These are phyloP conservation scores for Parotocinclus haroldoi DNA, from an alignment of 2,797 vertebrate genomes.

Conservation along the genomic window DNA sequence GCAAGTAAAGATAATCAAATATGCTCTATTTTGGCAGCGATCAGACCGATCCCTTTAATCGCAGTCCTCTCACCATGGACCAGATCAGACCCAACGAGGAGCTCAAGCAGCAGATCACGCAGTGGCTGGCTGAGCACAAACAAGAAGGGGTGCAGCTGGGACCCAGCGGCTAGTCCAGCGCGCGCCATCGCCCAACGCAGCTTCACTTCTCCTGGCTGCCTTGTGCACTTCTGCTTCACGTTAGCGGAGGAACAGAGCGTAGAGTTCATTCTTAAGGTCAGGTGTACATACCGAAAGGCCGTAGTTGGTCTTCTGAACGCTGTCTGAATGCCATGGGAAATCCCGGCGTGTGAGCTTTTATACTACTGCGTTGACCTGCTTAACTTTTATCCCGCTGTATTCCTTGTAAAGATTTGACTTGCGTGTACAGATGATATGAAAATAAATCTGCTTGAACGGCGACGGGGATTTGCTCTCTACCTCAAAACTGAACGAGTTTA, in stretches of 20 bases:
- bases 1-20: too few relatives aligned
- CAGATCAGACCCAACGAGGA: slow-evolving; percentile 96
- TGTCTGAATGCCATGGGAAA: neutral
- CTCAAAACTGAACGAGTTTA: too few relatives aligned
- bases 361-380: slow-evolving; percentile 13
- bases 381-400: slow-evolving; percentile 28
- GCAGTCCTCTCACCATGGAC: slow-evolving; percentile 98
- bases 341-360: slow-evolving; percentile 17
- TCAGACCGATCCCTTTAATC: slow-evolving; percentile 98
- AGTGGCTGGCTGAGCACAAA: slow-evolving; percentile 90
- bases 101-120: slow-evolving; percentile 90
- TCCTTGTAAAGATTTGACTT: slow-evolving; percentile 27
- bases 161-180: slow-evolving; percentile 71
- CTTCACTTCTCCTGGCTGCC: slow-evolving; percentile 20
- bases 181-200: slow-evolving; percentile 5
- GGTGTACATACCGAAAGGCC: neutral
- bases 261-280: slow-evolving; percentile 10
- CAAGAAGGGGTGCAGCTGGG: slow-evolving; percentile 80
- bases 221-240: slow-evolving; percentile 17
- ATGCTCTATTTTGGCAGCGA: slow-evolving; percentile 70
- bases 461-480: slow-evolving; percentile 27
- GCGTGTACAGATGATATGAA: slow-evolving; percentile 19
- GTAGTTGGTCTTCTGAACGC: neutral
- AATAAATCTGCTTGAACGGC: neutral
- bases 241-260: slow-evolving; percentile 10